phyloP scores from a whole-genome alignment of 2,888 invertebrate species.

The Capitulum mitella region DNA sequence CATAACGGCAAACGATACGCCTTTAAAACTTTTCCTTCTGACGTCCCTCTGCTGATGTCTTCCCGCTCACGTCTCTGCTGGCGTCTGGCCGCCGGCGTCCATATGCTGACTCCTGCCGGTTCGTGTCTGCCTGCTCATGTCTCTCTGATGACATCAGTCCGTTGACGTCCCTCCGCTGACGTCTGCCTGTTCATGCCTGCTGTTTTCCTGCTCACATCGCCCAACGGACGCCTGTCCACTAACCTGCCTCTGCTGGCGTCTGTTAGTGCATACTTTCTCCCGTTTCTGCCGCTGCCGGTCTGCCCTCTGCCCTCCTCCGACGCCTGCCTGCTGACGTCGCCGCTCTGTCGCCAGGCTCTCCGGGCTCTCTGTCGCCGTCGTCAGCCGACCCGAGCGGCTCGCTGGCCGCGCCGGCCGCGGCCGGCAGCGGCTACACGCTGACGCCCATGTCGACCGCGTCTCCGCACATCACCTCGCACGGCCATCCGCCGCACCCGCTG shows the following conservation, averaged over 20 bases:
- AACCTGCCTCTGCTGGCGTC: background rate
- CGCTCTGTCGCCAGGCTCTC: constrained; percentile 8
- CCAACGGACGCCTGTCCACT: no score
- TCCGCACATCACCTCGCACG: constrained; percentile 12
- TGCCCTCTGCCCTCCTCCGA: background rate
- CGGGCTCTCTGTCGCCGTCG: constrained; percentile 1
- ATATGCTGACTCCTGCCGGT: no score
- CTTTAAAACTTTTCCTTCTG: no score
- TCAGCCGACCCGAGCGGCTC: background rate
- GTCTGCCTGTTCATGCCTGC: no score
- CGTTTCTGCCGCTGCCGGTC: background rate
- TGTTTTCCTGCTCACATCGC: no score
- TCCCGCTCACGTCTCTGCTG: no score
- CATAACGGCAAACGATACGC: no score
- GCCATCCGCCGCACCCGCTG: constrained; percentile 20
- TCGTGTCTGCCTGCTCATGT: no score
- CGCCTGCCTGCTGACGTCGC: constrained; percentile 9
- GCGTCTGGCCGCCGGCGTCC: no score
- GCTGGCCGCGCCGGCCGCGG: background rate
- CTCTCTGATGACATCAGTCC: no score
- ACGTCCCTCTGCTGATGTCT: no score
- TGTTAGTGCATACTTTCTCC: background rate
- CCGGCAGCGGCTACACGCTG: background rate
- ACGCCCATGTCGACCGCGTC: constrained; percentile 18
- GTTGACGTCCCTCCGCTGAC: no score